Percentiles rank a stretch among this genome's conserved stretches.
These are phyloP conservation scores for Eumeta japonica DNA, from an alignment of 1,140 invertebrate genomes.

Conservation along the genomic window DNA sequence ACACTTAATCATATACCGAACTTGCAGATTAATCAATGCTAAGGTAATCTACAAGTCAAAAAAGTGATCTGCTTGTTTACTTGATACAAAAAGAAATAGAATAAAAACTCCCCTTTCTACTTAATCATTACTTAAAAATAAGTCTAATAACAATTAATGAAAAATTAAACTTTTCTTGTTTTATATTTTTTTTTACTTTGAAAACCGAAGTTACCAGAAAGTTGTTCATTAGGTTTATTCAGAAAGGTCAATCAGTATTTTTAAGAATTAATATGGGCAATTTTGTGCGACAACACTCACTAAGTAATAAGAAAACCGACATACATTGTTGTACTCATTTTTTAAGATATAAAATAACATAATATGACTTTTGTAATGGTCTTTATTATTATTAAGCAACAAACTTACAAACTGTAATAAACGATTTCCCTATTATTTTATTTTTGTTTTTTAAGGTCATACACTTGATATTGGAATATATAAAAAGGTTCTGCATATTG, in stretches of 20 bases:
- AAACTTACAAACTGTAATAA: too few species aligned
- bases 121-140: too few species aligned
- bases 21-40: not conserved
- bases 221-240: not conserved
- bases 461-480: too few species aligned
- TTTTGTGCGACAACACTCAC: not conserved
- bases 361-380: not conserved
- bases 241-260: not conserved
- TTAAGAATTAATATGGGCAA: not conserved
- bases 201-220: slow-evolving; percentile 1
- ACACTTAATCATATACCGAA: too few species aligned
- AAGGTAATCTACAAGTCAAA: not conserved
- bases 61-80: not conserved
- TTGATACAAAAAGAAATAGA: not conserved
- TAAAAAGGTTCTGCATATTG: too few species aligned
- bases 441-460: too few species aligned
- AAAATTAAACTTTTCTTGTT: too few species aligned
- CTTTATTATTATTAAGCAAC: not conserved
- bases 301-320: not conserved
- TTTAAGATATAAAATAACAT: not conserved
- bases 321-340: not conserved
- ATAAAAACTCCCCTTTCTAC: not conserved
- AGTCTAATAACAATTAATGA: not conserved
- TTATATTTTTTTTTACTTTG: too few species aligned
- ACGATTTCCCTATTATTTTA: too few species aligned